Conservation (phyloP, 1,140 invertebrate genomes). For the Eciton burchellii region DNA sequence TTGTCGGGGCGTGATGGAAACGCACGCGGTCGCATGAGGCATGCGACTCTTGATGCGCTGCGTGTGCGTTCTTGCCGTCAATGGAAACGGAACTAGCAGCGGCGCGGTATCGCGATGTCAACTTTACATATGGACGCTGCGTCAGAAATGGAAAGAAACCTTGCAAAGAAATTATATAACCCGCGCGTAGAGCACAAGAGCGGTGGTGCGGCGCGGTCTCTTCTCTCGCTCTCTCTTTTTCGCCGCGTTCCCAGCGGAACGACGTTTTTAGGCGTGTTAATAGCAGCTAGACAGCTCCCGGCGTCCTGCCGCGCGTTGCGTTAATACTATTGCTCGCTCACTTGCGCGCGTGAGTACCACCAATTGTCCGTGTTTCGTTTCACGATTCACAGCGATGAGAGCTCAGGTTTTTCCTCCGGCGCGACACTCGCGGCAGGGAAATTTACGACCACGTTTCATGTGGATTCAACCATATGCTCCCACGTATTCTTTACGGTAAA, state of each 20-base stretch:
- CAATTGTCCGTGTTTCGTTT: not conserved
- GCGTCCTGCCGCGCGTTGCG: constrained; percentile 46
- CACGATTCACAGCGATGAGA: too few species aligned
- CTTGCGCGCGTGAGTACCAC: constrained; percentile 31
- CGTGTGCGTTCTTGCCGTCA: too few species aligned
- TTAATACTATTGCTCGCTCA: constrained; percentile 37
- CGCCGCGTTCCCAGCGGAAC: constrained; percentile 29
- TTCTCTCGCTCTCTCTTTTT: not conserved
- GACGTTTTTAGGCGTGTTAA: constrained; percentile 72
- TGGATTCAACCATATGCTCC: constrained; percentile 21
- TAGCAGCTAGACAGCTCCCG: constrained; percentile 49
- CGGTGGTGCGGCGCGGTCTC: constrained; percentile 29
- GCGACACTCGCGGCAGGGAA: not conserved
- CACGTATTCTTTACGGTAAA: not conserved
- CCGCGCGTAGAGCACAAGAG: constrained; percentile 29
- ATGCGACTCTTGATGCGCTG: too few species aligned
- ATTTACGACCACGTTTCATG: not conserved
- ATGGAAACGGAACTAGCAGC: too few species aligned
- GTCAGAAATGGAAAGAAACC: constrained; percentile 52
- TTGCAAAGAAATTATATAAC: constrained; percentile 76
- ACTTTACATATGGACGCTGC: constrained; percentile 4
- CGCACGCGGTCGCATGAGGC: constrained; percentile 47
- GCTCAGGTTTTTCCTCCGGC: too few species aligned
- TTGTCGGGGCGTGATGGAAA: constrained; percentile 28
- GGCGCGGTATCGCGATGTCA: not conserved